Conservation (phyloP, 2,888 invertebrate genomes). For the Ommatoiulus sabulosus region DNA sequence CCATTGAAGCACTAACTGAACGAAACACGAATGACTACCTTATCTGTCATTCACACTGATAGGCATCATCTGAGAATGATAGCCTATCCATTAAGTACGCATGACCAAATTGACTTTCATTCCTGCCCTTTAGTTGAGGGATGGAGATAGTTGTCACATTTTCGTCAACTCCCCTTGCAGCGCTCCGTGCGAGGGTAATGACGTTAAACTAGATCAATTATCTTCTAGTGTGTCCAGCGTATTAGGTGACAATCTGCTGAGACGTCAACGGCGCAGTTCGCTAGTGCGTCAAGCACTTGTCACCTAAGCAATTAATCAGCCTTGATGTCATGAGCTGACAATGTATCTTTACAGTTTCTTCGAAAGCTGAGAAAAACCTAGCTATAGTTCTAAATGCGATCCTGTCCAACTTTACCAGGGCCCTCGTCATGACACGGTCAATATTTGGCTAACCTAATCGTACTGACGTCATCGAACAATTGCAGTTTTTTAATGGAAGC, state of each 20-base stretch:
- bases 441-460: not conserved
- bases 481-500: not conserved
- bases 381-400: not conserved
- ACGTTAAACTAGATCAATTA: constrained; percentile 41
- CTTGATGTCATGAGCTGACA: not conserved
- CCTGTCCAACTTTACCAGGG: not conserved
- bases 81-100: not conserved
- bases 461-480: not conserved
- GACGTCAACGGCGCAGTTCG: not conserved
- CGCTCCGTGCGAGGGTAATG: not conserved
- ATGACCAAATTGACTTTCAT: not conserved
- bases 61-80: not conserved
- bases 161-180: not conserved
- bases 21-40: too few species aligned
- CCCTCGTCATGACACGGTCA: not conserved
- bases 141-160: not conserved
- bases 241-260: constrained; percentile 1
- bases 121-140: not conserved
- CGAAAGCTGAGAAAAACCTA: not conserved
- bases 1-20: too few species aligned
- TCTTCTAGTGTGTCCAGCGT: constrained; percentile 4
- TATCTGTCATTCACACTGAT: too few species aligned
- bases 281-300: constrained; percentile 13
- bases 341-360: not conserved
- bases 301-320: constrained; percentile 32